A percentile compares a stretch with the other conserved stretches of the same genome.
Conservation (phyloP, 2,113 vertebrate genomes). For the Oenanthe melanoleuca region DNA sequence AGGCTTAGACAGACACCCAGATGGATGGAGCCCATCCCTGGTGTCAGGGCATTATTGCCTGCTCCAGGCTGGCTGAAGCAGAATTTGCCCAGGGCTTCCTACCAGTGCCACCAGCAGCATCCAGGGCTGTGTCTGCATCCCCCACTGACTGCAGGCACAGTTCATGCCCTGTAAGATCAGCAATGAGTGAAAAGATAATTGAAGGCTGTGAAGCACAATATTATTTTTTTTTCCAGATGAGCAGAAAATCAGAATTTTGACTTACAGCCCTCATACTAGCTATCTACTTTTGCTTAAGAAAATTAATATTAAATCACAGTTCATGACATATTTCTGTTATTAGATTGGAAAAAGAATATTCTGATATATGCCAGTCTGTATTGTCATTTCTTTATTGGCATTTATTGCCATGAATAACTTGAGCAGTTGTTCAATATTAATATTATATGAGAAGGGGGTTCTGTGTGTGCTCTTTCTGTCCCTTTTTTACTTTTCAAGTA, state of each 20-base stretch:
- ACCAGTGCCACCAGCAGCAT: not conserved
- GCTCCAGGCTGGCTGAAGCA: not conserved
- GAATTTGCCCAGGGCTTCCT: not conserved
- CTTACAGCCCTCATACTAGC: not conserved
- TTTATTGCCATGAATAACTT: not conserved
- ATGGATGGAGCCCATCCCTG: not conserved
- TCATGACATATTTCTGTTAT: not conserved
- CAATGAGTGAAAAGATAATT: not conserved
- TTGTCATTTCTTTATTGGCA: not conserved
- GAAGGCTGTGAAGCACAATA: not conserved
- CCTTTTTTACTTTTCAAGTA: not conserved
- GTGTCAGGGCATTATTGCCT: not conserved
- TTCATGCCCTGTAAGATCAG: not conserved
- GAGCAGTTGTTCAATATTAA: not conserved
- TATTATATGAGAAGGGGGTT: not conserved
- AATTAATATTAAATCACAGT: not conserved
- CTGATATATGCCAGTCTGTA: not conserved
- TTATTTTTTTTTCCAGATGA: not conserved
- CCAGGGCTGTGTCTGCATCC: not conserved
- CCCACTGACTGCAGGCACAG: not conserved
- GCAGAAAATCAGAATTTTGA: not conserved
- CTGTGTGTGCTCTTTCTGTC: not conserved
- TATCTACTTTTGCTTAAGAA: not conserved
- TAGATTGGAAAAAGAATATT: not conserved
- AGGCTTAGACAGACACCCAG: not conserved